Base-by-base conservation (phyloP, 2,888 invertebrate genomes). In the Drosophila pegasa region DNA sequence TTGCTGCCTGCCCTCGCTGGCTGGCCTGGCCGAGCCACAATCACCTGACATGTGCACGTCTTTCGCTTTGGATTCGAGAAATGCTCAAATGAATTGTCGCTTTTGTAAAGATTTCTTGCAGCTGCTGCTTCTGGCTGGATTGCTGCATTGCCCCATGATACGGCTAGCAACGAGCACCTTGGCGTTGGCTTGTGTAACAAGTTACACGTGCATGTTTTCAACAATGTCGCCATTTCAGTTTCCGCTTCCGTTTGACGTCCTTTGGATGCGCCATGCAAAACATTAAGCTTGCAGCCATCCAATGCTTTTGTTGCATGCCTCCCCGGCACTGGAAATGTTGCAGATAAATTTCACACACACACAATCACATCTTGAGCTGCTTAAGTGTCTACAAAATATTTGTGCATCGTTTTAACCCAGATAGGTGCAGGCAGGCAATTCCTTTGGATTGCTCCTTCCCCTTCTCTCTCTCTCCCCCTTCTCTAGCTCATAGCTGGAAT, bases 61-160 rank as follows among this genome's bases (percentile, higher is more conserved):
- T 73, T 62, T 67, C 52, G 64, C 64, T 63, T 63, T 65, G 70
- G 65, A 80, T 75, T 71, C 76, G 62, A 74, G 76, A 74, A 79
- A 84, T 87, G 75, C 64, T 83, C 78, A 88, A 89, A 85, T 87
- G 90, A 89, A 90, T 89, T 77, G 88, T 78, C 80, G 82, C 79
- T 80, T 84, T 87, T 75, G 78, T 74, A 79, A 77, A 78, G 82
- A 88, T 85, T 87, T 87, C 82, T 80, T 75, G 72, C 80, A 80
- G 59, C 57, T 69, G 76, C 51, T 66, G 43, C 58, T 64, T 63
- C 64, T 51, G 37, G 43, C 48, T 59, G 55, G 55, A 47, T 51
- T 59, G 50, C 55, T 52, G 55, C 58, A 52, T 40, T 54, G 71
- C 50, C 63, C 51, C 50, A 38, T 73, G 65, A 41, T 65, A 52